These are phyloP conservation scores for Brachyhypopomus gauderio DNA, from an alignment of 2,113 vertebrate genomes.

Conservation along the genomic window DNA sequence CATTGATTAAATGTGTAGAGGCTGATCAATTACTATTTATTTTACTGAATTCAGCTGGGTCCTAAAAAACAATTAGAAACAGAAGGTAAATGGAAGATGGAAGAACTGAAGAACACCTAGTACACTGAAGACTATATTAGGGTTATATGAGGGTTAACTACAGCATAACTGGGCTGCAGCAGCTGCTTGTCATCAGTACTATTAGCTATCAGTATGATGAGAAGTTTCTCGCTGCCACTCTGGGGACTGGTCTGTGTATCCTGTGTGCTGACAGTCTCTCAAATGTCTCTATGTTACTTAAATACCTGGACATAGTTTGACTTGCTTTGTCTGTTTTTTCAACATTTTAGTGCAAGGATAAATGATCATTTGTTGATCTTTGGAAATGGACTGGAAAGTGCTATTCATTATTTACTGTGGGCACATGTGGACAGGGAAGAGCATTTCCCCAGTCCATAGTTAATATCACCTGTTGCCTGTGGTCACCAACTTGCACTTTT, in stretches of 20 bases:
- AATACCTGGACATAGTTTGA: conserved; percentile 2
- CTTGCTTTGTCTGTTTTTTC: conserved; percentile 34
- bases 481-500: not conserved
- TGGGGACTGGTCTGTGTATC: not conserved
- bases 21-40: conserved; percentile 73
- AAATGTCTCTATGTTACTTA: conserved; percentile 14
- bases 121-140: not conserved
- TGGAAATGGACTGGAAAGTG: conserved; percentile 42
- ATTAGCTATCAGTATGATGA: not conserved
- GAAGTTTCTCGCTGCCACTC: not conserved
- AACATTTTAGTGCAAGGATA: conserved; percentile 36
- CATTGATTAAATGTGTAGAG: conserved; percentile 68
- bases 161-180: not conserved
- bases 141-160: not conserved
- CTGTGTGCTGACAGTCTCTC: conserved; percentile 21
- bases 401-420: conserved; percentile 35
- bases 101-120: conserved; percentile 16
- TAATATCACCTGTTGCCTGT: not conserved
- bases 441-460: not conserved
- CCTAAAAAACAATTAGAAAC: conserved; percentile 35
- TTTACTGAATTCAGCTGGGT: conserved; percentile 25
- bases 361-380: conserved; percentile 26
- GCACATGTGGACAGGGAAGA: conserved; percentile 28
- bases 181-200: not conserved
- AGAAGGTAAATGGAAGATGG: conserved; percentile 9